phyloP scores from a whole-genome alignment of 2,888 invertebrate genomes.

The Zhuqinia jingwanae region DNA sequence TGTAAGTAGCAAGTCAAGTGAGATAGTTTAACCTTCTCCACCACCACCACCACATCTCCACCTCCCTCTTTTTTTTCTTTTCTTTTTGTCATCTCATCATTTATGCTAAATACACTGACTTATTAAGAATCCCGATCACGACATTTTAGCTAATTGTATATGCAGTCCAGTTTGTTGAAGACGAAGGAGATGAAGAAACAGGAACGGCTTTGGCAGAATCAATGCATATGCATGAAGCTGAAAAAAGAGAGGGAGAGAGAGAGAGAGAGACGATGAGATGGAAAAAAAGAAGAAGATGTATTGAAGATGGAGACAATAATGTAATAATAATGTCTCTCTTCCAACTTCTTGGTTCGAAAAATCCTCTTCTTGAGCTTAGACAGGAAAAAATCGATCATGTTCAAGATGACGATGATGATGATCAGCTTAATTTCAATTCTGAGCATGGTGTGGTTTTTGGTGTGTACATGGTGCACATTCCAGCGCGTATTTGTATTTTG shows the following conservation, averaged over 20 bases:
- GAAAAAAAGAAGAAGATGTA: conserved; percentile 15
- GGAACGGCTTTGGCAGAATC: conserved; percentile 52
- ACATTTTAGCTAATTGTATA: conserved; percentile 71
- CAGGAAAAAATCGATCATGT: conserved; percentile 40
- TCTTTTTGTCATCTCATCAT: conserved; percentile 64
- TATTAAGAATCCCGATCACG: conserved; percentile 72
- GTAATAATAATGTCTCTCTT: conserved; percentile 54
- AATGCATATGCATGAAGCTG: conserved; percentile 55
- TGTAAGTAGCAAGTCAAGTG: conserved; percentile 66
- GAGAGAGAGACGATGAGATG: background rate
- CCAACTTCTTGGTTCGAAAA: too few species aligned
- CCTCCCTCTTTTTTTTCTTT: conserved; percentile 15
- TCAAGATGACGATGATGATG: background rate
- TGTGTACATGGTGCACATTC: conserved; percentile 48
- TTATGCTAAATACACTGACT: conserved; percentile 66
- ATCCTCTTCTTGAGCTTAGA: background rate
- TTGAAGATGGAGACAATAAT: conserved; percentile 56
- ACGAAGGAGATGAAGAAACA: too few species aligned
- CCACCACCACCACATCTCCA: conserved; percentile 11
- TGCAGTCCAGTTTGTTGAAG: conserved; percentile 63
- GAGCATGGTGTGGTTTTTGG: conserved; percentile 7
- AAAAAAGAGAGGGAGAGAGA: background rate
- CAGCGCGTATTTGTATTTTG: conserved; percentile 35
- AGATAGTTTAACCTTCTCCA: conserved; percentile 64
- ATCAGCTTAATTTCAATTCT: too few species aligned